A percentile compares a stretch with the other conserved stretches of the same genome.
Conservation (phyloP, 2,888 invertebrate species). For the Stenoptilia bipunctidactyla region DNA sequence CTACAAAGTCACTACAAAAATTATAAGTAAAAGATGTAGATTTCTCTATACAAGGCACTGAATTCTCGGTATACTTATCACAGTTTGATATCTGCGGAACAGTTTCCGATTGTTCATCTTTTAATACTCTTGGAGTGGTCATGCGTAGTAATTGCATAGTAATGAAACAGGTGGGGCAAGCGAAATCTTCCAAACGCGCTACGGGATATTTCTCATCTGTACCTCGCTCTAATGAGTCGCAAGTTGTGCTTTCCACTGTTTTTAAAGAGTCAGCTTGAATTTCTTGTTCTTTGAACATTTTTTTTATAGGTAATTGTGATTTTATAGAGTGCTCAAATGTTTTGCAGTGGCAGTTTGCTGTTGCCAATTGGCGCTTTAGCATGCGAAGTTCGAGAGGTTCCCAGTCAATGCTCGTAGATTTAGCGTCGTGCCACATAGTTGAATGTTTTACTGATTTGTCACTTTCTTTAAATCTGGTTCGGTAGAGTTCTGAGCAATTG, state of each 20-base stretch:
- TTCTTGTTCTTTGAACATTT: conserved; percentile 16
- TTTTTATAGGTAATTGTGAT: conserved; percentile 1
- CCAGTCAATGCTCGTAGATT: conserved; percentile 4
- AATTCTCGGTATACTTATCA: conserved; percentile 27
- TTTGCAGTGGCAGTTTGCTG: conserved; percentile 31
- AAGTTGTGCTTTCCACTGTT: conserved; percentile 7
- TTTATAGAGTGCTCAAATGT: conserved; percentile 14
- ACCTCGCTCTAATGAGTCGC: too few relatives aligned
- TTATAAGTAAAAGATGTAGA: too few relatives aligned
- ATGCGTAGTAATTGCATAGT: conserved; percentile 26
- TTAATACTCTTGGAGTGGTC: conserved; percentile 24
- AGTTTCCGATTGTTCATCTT: conserved; percentile 39
- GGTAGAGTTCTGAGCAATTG: too few relatives aligned
- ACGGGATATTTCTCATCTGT: too few relatives aligned
- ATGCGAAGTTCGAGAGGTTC: conserved; percentile 35
- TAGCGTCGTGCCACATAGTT: too few relatives aligned
- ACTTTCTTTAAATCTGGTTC: too few relatives aligned
- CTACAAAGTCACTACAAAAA: conserved; percentile 9
- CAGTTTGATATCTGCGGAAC: conserved; percentile 18
- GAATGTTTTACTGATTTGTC: too few relatives aligned
- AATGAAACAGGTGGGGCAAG: conserved; percentile 33
- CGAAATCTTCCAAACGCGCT: too few relatives aligned
- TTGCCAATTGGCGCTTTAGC: conserved; percentile 35
- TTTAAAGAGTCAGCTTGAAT: conserved; percentile 20
- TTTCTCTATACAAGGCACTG: too few relatives aligned